These are phyloP conservation scores for Tetragonula clypearis DNA, from an alignment of 1,140 invertebrate genomes.

Conservation along the genomic window DNA sequence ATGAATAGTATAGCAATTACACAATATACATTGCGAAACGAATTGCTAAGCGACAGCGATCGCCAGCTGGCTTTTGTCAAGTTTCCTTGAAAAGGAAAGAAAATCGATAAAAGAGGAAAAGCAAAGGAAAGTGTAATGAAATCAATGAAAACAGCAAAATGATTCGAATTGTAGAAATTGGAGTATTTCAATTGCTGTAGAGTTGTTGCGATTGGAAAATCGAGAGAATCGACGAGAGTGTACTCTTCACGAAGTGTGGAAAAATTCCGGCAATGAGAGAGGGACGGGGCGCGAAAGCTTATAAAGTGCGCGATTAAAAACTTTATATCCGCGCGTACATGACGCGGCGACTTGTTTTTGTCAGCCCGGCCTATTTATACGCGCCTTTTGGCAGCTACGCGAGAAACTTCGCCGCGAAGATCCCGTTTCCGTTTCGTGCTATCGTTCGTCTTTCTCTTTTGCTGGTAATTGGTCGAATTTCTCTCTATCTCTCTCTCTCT, in stretches of 20 bases:
- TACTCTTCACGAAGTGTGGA: neutral
- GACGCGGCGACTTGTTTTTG: slow-evolving; percentile 52
- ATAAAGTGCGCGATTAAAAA: slow-evolving; percentile 39
- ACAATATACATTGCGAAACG: too few relatives aligned
- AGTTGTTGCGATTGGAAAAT: too few relatives aligned
- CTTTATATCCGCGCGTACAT: slow-evolving; percentile 32
- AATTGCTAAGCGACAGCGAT: too few relatives aligned
- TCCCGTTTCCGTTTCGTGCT: neutral
- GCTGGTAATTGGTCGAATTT: neutral
- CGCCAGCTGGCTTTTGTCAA: too few relatives aligned
- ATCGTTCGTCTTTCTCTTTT: neutral
- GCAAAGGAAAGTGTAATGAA: too few relatives aligned
- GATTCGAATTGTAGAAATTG: too few relatives aligned
- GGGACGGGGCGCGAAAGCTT: neutral
- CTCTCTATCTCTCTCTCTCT: neutral
- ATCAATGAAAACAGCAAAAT: too few relatives aligned
- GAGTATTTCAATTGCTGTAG: too few relatives aligned
- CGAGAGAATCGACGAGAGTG: too few relatives aligned
- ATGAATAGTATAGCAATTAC: too few relatives aligned
- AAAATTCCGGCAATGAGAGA: neutral
- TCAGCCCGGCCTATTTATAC: slow-evolving; percentile 54
- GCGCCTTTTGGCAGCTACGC: slow-evolving; percentile 45
- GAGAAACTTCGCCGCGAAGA: slow-evolving; percentile 37
- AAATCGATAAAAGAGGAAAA: too few relatives aligned
- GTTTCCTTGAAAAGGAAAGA: neutral